These are phyloP conservation scores for Netelia virgata DNA, from an alignment of 2,888 invertebrate genomes.

Conservation along the genomic window DNA sequence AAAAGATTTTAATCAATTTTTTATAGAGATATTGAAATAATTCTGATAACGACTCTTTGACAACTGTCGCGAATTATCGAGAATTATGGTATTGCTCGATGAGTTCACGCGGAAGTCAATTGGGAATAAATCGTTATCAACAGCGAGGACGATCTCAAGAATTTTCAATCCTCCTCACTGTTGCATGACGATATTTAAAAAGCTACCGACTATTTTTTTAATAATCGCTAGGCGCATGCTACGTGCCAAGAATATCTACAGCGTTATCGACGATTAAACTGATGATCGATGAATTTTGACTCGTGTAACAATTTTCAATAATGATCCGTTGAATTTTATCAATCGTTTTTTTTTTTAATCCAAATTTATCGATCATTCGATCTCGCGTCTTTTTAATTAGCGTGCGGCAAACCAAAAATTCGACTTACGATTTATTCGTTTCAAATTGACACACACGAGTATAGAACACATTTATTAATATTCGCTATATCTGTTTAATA, in stretches of 20 bases:
- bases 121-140: conserved; percentile 40
- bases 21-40: conserved; percentile 14
- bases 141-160: conserved; percentile 35
- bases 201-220: conserved; percentile 50
- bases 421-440: conserved; percentile 34
- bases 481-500: conserved; percentile 25
- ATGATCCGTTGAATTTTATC: neutral
- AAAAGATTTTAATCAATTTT: conserved; percentile 17
- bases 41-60: conserved; percentile 53
- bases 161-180: conserved; percentile 43
- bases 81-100: conserved; percentile 24
- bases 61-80: conserved; percentile 54
- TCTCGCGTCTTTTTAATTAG: conserved; percentile 22
- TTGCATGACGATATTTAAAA: conserved; percentile 45
- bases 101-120: conserved; percentile 33
- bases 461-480: conserved; percentile 1
- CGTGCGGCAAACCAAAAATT: conserved; percentile 43
- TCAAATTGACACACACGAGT: conserved; percentile 13
- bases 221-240: conserved; percentile 66
- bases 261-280: conserved; percentile 35
- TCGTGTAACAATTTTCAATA: neutral
- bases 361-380: conserved; percentile 40
- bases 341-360: neutral
- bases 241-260: conserved; percentile 63
- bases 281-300: conserved; percentile 30